Conservation (phyloP, 1,140 invertebrate genomes). For the Cyphomyrmex costatus region DNA sequence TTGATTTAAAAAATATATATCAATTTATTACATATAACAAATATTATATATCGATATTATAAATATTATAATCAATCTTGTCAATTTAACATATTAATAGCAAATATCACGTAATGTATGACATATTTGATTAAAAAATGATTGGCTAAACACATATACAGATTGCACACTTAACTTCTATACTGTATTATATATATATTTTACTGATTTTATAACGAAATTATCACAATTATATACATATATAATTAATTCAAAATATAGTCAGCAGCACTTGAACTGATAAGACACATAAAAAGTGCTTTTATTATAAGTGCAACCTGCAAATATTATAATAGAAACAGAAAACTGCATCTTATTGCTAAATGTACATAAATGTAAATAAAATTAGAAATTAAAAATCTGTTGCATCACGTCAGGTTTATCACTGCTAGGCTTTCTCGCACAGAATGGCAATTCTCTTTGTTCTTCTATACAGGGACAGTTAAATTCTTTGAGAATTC, state of each 20-base stretch:
- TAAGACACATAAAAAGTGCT: neutral
- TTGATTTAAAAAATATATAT: slow-evolving; percentile 34
- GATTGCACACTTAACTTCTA: neutral
- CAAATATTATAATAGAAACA: neutral
- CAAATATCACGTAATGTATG: neutral
- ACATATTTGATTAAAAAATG: neutral
- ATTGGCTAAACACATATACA: neutral
- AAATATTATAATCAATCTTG: slow-evolving; percentile 13
- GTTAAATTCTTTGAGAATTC: slow-evolving; percentile 73
- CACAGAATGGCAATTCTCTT: slow-evolving; percentile 74
- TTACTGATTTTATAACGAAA: neutral
- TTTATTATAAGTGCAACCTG: neutral
- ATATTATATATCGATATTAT: neutral
- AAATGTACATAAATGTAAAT: slow-evolving; percentile 16
- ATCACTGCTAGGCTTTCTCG: slow-evolving; percentile 70
- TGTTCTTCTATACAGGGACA: slow-evolving; percentile 80
- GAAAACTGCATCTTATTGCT: neutral
- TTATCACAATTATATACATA: slow-evolving; percentile 19
- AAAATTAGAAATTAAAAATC: slow-evolving; percentile 69
- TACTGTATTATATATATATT: neutral
- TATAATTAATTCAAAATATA: neutral
- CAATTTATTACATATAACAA: slow-evolving; percentile 32
- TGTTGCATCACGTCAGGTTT: slow-evolving; percentile 78
- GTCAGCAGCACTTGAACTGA: neutral
- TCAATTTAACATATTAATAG: neutral